Evolutionary conservation across 92 coral and sea anemone genomes (phyloP).

Genomic region (Paramuricea clavata): DNA sequence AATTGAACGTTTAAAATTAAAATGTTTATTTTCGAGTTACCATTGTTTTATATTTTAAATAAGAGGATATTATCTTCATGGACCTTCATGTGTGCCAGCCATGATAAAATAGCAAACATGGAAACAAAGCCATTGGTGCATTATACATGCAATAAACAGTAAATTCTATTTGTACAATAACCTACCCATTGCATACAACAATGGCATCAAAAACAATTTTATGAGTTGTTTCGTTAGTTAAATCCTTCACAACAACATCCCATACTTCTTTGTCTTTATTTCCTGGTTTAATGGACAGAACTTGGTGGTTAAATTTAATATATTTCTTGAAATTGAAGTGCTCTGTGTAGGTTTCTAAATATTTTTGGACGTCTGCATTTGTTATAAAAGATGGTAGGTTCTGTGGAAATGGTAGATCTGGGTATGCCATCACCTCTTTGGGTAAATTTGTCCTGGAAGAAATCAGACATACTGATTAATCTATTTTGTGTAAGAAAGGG

Average conservation of each 20-base stretch:
- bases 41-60: too few relatives aligned
- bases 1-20: too few relatives aligned
- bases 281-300: slow-evolving; percentile 70
- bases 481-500: too few relatives aligned
- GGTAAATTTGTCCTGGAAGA: slow-evolving; percentile 87
- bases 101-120: neutral
- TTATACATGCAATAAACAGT: too few relatives aligned
- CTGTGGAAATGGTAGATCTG: slow-evolving; percentile 84
- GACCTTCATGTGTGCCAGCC: too few relatives aligned
- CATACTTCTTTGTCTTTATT: slow-evolving; percentile 53
- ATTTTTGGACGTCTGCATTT: slow-evolving; percentile 69
- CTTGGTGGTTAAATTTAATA: slow-evolving; percentile 73
- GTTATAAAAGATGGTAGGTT: slow-evolving; percentile 69
- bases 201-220: neutral
- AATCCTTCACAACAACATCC: slow-evolving; percentile 68
- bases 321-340: slow-evolving; percentile 70
- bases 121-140: too few relatives aligned
- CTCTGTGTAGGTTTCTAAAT: slow-evolving; percentile 76
- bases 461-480: neutral
- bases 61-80: too few relatives aligned
- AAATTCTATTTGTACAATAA: too few relatives aligned
- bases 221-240: neutral
- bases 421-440: slow-evolving; percentile 87
- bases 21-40: too few relatives aligned
- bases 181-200: slow-evolving; percentile 90